phyloP scores from a whole-genome alignment of 2,888 invertebrate genomes.

The Stenurella melanura region DNA sequence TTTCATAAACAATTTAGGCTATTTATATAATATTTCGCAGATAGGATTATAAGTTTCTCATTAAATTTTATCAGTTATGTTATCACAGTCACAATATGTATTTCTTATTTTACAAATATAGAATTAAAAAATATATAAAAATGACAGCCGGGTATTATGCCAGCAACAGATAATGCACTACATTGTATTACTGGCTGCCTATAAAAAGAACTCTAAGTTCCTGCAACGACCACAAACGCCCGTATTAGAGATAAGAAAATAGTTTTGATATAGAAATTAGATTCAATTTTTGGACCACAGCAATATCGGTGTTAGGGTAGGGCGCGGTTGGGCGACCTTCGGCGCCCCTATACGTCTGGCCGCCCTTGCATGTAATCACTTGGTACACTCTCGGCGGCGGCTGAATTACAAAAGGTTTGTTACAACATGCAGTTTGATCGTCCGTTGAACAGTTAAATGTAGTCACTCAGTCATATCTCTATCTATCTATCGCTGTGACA shows the following conservation, averaged over 20 bases:
- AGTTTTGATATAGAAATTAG: conserved; percentile 1
- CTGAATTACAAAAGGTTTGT: too few species aligned
- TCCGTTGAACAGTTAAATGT: too few species aligned
- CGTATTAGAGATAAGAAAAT: not conserved
- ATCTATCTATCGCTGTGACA: too few species aligned
- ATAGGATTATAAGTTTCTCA: not conserved
- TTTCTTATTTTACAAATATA: not conserved
- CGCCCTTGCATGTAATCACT: too few species aligned
- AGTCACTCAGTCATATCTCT: too few species aligned
- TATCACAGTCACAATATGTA: not conserved
- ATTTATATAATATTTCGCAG: conserved; percentile 9
- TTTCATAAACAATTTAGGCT: not conserved
- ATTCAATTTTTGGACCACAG: too few species aligned
- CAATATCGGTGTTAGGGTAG: too few species aligned
- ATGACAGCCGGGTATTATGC: not conserved
- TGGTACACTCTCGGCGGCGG: too few species aligned
- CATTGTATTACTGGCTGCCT: not conserved
- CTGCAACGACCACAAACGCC: not conserved
- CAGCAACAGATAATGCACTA: not conserved
- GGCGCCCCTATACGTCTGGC: too few species aligned
- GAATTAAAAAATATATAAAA: not conserved
- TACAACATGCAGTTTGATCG: too few species aligned
- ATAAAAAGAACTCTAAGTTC: not conserved
- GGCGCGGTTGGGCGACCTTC: too few species aligned
- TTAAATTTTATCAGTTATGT: not conserved